Evolutionary conservation across 2,797 vertebrate species (phyloP).

Genomic region (Enteromius viviparus): DNA sequence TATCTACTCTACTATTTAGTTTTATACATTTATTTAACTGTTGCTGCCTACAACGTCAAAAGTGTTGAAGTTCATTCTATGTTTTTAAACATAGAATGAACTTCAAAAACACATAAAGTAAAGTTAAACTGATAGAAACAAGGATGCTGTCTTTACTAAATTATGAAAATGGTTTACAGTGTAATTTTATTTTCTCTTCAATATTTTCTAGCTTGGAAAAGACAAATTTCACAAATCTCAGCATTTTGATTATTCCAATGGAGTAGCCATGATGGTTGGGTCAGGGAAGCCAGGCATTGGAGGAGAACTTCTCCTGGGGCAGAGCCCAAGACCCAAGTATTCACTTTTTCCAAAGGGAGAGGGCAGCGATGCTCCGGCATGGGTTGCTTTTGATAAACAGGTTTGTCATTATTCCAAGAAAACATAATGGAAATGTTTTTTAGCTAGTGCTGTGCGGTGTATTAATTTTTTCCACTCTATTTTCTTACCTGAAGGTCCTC

Average conservation of each 20-base stretch:
- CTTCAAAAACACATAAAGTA: neutral
- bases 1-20: neutral
- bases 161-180: neutral
- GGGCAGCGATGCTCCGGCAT: conserved; percentile 75
- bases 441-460: neutral
- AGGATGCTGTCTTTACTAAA: neutral
- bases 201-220: conserved; percentile 76
- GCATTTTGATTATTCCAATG: conserved; percentile 81
- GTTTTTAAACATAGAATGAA: neutral
- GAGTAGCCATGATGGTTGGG: conserved; percentile 78
- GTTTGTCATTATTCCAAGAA: conserved; percentile 64
- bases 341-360: conserved; percentile 75
- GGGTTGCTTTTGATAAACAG: conserved; percentile 92
- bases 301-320: conserved; percentile 78
- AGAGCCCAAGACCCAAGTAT: conserved; percentile 74
- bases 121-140: neutral
- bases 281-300: conserved; percentile 84
- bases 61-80: neutral
- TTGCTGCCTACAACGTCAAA: neutral
- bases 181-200: neutral
- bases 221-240: conserved; percentile 91
- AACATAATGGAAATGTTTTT: neutral
- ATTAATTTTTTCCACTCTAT: neutral
- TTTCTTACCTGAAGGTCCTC: conserved; percentile 77
- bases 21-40: neutral